These are phyloP conservation scores for Leucozona laternaria DNA, from an alignment of 2,888 invertebrate genomes.

Conservation along the genomic window DNA sequence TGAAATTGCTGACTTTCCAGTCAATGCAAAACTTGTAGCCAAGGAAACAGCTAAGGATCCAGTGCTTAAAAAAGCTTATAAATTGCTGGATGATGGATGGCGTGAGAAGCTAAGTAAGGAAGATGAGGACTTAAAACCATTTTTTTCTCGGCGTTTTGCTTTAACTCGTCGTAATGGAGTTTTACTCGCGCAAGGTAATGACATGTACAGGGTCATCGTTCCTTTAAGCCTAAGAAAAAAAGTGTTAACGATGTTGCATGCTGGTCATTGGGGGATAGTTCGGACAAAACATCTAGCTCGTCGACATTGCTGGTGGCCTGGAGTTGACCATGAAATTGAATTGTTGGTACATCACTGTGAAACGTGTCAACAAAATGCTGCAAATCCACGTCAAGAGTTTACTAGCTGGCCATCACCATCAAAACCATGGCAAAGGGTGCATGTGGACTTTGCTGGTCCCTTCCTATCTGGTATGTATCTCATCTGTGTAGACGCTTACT, in stretches of 20 bases:
- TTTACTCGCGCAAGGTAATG: conserved; percentile 18
- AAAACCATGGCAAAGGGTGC: conserved; percentile 39
- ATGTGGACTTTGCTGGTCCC: conserved; percentile 50
- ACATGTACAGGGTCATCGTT: conserved; percentile 25
- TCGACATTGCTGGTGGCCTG: conserved; percentile 16
- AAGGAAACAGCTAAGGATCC: conserved; percentile 33
- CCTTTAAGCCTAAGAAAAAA: conserved; percentile 6
- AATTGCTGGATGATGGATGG: conserved; percentile 35
- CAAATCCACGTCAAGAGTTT: conserved; percentile 9
- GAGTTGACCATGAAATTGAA: conserved; percentile 10
- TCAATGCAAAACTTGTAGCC: conserved; percentile 19
- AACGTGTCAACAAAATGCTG: conserved; percentile 22
- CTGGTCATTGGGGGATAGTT: conserved; percentile 28
- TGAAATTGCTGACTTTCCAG: conserved; percentile 4
- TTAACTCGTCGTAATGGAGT: conserved; percentile 25
- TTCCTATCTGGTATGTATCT: conserved; percentile 41
- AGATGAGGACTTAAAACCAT: conserved; percentile 16
- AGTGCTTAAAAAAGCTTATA: conserved; percentile 13
- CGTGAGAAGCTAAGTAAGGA: conserved; percentile 12
- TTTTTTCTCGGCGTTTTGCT: conserved; percentile 17
- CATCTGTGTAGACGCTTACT: conserved; percentile 46
- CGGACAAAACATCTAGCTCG: conserved; percentile 4
- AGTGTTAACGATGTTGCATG: conserved; percentile 14
- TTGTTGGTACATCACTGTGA: background rate
- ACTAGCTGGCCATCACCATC: conserved; percentile 22